Evolutionary conservation across 2,113 vertebrate genomes (phyloP), one percentile per base, ranked within the genome.

Genomic region (Barbus barbus): DNA sequence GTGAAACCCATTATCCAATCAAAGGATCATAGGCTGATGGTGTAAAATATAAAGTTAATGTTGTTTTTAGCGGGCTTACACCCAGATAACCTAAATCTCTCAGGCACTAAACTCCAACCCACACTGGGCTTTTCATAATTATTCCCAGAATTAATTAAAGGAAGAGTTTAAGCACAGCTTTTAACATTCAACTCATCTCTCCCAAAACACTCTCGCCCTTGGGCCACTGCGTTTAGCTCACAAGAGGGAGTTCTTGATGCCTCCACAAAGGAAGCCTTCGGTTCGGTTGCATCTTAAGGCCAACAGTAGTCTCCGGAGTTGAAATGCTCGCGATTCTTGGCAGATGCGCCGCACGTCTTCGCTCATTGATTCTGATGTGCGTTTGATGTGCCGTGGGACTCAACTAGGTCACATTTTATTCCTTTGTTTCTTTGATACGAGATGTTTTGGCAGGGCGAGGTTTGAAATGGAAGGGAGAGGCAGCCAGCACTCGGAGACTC

Each of bases 301-400:
- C 82, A 65, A 65, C 60, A 22, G 58, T 18, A 65, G 60, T 63
- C 71, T 75, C 18, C 38, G 36, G 73, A 84, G 82, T 56, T 20
- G 7, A 56, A 81, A 60, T 3, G 48, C 58, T 73, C 9, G 83
- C 11, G 13, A 20, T 78, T 72, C 81, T 72, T 24, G 26, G 75
- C 78, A 31, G 72, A 87, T 86, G 63, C 76, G n/a, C 38, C 13
- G 38, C 86, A 87, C 81, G 72, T 90, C 76, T 74, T 53, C 36
- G 71, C 82, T 85, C 78, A 89, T 88, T 86, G 80, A 83, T 87
- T 90, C 69, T 85, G 83, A 86, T 83, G 82, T 60, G 80, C 46
- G 72, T 86, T 76, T 82, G 84, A 84, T 85, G 73, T 84, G 76
- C 67, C 76, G 71, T 75, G 85, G 75, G 83, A 85, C 85, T 85